Conservation (phyloP, 92 coral and sea anemone species). For the Phenganax subtilis region DNA sequence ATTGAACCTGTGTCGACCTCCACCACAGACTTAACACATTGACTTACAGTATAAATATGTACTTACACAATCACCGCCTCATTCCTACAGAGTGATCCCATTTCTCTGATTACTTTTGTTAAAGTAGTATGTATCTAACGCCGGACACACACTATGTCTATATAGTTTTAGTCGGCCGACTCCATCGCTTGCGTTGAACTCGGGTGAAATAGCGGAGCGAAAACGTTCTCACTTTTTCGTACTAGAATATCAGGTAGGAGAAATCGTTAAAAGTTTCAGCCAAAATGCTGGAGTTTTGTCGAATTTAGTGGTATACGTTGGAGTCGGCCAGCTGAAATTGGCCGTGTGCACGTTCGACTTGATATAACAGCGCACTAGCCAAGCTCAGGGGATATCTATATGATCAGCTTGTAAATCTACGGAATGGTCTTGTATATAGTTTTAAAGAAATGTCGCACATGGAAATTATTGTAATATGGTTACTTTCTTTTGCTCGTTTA, state of each 20-base stretch:
- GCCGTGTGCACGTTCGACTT: too few species aligned
- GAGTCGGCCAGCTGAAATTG: too few species aligned
- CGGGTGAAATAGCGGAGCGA: neutral
- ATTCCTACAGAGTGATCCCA: slow-evolving; percentile 29
- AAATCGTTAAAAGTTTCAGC: too few species aligned
- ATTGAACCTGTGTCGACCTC: slow-evolving; percentile 64
- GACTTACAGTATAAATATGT: neutral
- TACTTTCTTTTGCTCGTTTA: too few species aligned
- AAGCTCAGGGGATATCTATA: neutral
- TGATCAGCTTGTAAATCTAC: slow-evolving; percentile 5
- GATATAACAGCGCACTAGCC: neutral
- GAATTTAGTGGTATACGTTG: too few species aligned
- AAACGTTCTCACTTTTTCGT: too few species aligned
- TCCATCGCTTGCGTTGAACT: neutral
- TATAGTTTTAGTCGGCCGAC: too few species aligned
- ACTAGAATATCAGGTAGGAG: too few species aligned
- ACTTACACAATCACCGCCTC: neutral
- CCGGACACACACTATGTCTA: too few species aligned
- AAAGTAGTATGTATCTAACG: neutral
- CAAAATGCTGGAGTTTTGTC: too few species aligned
- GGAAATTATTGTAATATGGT: too few species aligned
- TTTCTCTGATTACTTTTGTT: slow-evolving; percentile 13
- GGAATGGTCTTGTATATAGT: neutral
- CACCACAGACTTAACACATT: slow-evolving; percentile 46
- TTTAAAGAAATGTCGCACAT: neutral